Percentiles rank a stretch among this genome's conserved stretches.
These are phyloP conservation scores for Brenthis daphne DNA, from an alignment of 2,888 invertebrate genomes.

Conservation along the genomic window DNA sequence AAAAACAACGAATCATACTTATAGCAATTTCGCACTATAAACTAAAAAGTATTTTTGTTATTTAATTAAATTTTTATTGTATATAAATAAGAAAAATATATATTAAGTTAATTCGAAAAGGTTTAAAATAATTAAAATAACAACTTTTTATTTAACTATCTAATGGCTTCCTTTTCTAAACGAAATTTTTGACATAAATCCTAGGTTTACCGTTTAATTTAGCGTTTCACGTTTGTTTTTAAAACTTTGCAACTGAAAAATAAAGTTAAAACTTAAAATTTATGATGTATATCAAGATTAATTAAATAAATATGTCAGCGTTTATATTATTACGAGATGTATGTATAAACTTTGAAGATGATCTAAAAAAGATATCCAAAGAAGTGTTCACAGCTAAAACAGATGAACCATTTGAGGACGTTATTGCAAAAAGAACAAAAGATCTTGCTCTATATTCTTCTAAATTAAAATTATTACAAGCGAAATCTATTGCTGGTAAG, in stretches of 20 bases:
- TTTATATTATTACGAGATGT: conserved; percentile 60
- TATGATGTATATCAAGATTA: background rate
- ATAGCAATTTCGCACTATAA: too few species aligned
- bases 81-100: too few species aligned
- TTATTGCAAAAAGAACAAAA: conserved; percentile 54
- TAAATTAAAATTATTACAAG: conserved; percentile 63
- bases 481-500: conserved; percentile 59
- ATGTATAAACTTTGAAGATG: conserved; percentile 57
- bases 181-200: too few species aligned
- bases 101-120: too few species aligned
- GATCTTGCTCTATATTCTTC: conserved; percentile 59
- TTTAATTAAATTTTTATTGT: too few species aligned
- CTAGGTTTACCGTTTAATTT: too few species aligned
- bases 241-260: conserved; percentile 8
- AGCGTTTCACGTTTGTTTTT: background rate
- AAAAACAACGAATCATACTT: background rate
- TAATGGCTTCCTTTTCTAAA: too few species aligned
- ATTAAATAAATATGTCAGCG: conserved; percentile 51
- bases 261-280: background rate
- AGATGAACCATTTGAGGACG: conserved; percentile 56
- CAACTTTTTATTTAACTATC: too few species aligned
- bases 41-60: too few species aligned
- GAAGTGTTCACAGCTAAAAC: conserved; percentile 56
- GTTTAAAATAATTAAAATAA: too few species aligned
- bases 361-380: conserved; percentile 48